Base-by-base conservation (phyloP, 2,797 vertebrate genomes). In the Buceros bicornis region DNA sequence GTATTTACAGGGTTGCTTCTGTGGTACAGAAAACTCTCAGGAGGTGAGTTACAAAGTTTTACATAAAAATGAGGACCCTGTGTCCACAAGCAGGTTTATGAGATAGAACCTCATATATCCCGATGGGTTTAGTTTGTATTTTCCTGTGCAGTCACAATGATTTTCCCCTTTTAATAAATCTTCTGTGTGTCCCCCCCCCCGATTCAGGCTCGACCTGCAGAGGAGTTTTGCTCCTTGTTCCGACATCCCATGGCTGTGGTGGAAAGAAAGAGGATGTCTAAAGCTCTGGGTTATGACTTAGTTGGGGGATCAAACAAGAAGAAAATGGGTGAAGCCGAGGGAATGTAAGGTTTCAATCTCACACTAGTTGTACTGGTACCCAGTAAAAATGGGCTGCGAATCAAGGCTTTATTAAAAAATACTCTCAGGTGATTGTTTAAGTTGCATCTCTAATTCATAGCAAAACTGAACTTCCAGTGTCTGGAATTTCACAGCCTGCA, bases 81-180 rank as follows among this genome's bases (percentile, higher is more conserved):
- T 11, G 91, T 8, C 22, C 48, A 21, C 57, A 73, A 40, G 4
- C 3, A 16, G 21, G 18, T 79, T 40, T 51, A 22, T 9, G 29
- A 43, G 56, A 17, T 18, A 26, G 11, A 31, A 48, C 33, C 4
- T 42, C 1, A 2, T 82, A 60, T 57, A 42, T 71, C 48, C 31
- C 3, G 1, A 0, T 24, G 33, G 4, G 1, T 57, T 64, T 58
- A 31, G 35, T 77, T 45, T 1, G 0, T 48, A 5, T 87, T 64
- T 84, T 82, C 8, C 48, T 54, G 24, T 64, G 29, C 16, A 61
- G 4, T 31, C 7, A 71, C 35, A 60, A 26, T 42, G 4, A 8
- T 28, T 74, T 91, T 29, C n/a, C 37, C 35, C 0, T 33, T 73
- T 21, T 10, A 47, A 10, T 19, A 50, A 60, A 2, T 43, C 19